Percentiles rank a stretch among this genome's conserved stretches.
Conservation (phyloP, 2,113 vertebrate genomes). For the Vulpes ferrilata region DNA sequence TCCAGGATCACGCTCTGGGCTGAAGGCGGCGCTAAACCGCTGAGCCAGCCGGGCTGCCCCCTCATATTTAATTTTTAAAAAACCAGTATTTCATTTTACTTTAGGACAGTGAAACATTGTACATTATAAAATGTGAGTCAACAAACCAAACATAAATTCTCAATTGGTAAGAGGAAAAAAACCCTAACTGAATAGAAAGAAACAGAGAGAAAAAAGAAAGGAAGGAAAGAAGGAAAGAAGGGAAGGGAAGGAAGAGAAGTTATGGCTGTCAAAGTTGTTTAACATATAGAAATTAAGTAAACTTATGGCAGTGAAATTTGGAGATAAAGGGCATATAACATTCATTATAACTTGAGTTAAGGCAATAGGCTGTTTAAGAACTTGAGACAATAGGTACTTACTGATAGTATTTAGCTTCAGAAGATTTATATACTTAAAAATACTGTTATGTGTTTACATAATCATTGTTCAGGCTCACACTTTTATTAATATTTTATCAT, state of each 20-base stretch:
- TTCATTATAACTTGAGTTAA: background rate
- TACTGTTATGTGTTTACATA: background rate
- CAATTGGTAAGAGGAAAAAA: background rate
- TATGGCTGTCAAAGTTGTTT: background rate
- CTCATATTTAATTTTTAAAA: background rate
- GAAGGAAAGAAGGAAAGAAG: background rate
- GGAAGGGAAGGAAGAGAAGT: background rate
- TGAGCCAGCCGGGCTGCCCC: too few species aligned
- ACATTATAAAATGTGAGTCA: background rate
- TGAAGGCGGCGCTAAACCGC: too few species aligned
- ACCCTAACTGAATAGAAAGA: background rate
- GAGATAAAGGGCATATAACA: background rate
- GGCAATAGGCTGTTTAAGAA: background rate
- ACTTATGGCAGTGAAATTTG: background rate
- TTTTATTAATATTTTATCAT: background rate
- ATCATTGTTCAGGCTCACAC: background rate
- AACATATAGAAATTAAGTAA: background rate
- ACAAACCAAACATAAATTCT: constrained; percentile 19
- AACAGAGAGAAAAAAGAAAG: background rate
- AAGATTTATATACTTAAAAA: background rate
- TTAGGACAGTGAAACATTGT: background rate
- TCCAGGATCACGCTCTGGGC: too few species aligned
- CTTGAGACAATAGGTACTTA: background rate
- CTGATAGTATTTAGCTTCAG: background rate
- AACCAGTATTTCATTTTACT: constrained; percentile 32